These are phyloP conservation scores for Heteromurus nitidus DNA, from an alignment of 2,888 invertebrate species.

Conservation along the genomic window DNA sequence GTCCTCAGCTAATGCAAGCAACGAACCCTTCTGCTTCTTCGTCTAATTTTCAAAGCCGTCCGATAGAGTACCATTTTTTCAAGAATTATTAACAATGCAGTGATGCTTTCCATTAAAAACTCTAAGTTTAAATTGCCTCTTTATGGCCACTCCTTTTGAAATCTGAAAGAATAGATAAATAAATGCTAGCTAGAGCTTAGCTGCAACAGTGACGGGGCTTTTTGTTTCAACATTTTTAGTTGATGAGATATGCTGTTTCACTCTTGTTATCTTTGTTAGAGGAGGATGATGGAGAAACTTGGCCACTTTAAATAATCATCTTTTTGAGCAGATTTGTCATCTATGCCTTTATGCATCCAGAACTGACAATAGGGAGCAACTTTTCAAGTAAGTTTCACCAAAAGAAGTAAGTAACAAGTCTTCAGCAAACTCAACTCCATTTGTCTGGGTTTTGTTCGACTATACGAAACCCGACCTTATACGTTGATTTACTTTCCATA, in stretches of 20 bases:
- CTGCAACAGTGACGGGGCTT: slow-evolving; percentile 8
- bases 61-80: neutral
- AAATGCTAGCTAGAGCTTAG: too few species aligned
- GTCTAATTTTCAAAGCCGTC: slow-evolving; percentile 12
- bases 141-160: slow-evolving; percentile 29
- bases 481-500: neutral
- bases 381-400: neutral
- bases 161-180: slow-evolving; percentile 14
- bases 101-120: neutral
- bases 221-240: slow-evolving; percentile 8
- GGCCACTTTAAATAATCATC: slow-evolving; percentile 14
- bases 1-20: slow-evolving; percentile 50
- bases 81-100: neutral
- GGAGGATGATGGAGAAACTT: slow-evolving; percentile 26
- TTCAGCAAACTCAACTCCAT: too few species aligned
- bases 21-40: too few species aligned
- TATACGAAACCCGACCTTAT: neutral
- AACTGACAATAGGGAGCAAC: neutral
- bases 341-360: neutral
- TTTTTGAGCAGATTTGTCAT: neutral
- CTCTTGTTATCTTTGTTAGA: slow-evolving; percentile 16
- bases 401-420: neutral
- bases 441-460: too few species aligned
- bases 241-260: slow-evolving; percentile 7
- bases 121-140: neutral